Conservation (phyloP, 2,797 vertebrate genomes). For the Melanotaenia trifasciata region DNA sequence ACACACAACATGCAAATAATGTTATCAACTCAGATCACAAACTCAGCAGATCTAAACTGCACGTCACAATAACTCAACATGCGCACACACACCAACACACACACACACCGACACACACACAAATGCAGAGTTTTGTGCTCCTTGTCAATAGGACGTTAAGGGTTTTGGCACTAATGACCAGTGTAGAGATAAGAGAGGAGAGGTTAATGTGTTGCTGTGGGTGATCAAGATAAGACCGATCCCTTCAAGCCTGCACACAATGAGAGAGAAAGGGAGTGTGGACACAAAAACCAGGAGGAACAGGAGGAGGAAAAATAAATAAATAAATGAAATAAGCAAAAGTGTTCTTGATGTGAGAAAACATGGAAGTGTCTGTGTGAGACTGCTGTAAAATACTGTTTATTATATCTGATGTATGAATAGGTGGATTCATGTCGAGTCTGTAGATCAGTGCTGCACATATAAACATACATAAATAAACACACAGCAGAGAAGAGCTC, state of each 20-base stretch:
- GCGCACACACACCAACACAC: conserved; percentile 40
- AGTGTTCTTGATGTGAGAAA: not conserved
- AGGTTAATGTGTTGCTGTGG: conserved; percentile 84
- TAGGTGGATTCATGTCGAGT: conserved; percentile 33
- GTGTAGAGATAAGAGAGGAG: conserved; percentile 80
- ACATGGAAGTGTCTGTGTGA: conserved; percentile 6
- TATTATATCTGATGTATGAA: conserved; percentile 30
- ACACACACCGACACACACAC: conserved; percentile 44
- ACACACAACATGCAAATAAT: conserved; percentile 65
- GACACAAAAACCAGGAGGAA: conserved; percentile 7
- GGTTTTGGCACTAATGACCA: conserved; percentile 84
- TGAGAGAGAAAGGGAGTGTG: conserved; percentile 63
- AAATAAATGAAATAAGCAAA: conserved; percentile 28
- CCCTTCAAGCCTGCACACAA: conserved; percentile 75
- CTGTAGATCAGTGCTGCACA: conserved; percentile 18
- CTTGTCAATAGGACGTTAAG: conserved; percentile 83
- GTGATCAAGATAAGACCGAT: conserved; percentile 82
- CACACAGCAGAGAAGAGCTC: conserved; percentile 27
- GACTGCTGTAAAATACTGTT: conserved; percentile 13
- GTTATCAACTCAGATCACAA: conserved; percentile 75
- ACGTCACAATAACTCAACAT: conserved; percentile 74
- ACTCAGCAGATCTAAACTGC: conserved; percentile 79
- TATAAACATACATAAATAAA: conserved; percentile 30
- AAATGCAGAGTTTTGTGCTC: conserved; percentile 52
- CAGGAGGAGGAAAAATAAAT: not conserved